Conservation (phyloP, 2,113 vertebrate genomes). For the Indicator indicator region DNA sequence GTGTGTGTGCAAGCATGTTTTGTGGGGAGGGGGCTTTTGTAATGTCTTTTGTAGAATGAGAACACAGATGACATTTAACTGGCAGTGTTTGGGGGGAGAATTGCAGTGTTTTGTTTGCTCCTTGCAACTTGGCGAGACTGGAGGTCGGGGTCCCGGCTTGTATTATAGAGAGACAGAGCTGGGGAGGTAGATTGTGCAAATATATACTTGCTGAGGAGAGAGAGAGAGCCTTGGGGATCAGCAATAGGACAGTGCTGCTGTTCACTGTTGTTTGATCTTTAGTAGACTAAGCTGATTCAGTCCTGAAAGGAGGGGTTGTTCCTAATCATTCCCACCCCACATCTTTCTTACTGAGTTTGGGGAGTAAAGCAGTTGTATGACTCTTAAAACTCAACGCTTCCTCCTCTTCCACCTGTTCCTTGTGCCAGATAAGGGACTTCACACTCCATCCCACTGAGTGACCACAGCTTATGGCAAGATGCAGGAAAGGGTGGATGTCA, state of each 20-base stretch:
- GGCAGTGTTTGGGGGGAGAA: background rate
- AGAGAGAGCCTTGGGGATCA: background rate
- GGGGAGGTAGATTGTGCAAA: background rate
- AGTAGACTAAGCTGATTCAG: background rate
- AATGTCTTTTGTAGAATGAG: conserved; percentile 63
- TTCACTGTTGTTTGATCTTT: background rate
- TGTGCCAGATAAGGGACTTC: background rate
- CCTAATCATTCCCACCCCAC: background rate
- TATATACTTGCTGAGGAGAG: background rate
- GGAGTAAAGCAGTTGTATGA: background rate
- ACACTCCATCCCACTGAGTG: background rate
- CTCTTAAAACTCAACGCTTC: background rate
- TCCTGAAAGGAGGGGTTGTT: conserved; percentile 8
- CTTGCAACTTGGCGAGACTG: background rate
- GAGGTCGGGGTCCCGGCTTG: background rate
- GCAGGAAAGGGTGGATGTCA: background rate
- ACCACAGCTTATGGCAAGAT: background rate
- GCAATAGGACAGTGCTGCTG: background rate
- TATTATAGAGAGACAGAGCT: background rate
- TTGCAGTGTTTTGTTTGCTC: conserved; percentile 16
- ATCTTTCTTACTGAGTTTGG: background rate
- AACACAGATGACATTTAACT: conserved; percentile 33
- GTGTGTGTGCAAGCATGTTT: conserved; percentile 34
- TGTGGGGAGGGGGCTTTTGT: conserved; percentile 27
- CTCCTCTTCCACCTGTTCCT: background rate